phyloP scores from a whole-genome alignment of 2,888 invertebrate genomes.

The Euproctis similis region DNA sequence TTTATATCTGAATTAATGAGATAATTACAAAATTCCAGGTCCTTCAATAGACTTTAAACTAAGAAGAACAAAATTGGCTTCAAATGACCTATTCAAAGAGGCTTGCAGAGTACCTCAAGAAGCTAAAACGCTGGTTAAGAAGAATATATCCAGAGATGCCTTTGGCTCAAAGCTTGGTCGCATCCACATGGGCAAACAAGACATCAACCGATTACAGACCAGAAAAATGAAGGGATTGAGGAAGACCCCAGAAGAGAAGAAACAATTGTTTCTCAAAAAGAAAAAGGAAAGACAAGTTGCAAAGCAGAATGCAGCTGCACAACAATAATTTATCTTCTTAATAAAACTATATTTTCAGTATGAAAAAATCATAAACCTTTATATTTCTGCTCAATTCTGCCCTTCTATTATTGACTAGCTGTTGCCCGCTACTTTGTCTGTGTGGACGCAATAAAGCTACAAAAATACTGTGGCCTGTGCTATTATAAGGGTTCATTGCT shows the following conservation, averaged over 20 bases:
- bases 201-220: slow-evolving; percentile 88
- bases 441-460: too few species aligned
- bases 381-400: too few species aligned
- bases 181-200: slow-evolving; percentile 94
- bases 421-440: too few species aligned
- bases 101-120: slow-evolving; percentile 87
- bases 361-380: too few species aligned
- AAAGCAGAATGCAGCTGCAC: slow-evolving; percentile 26
- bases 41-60: slow-evolving; percentile 92
- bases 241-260: slow-evolving; percentile 82
- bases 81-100: slow-evolving; percentile 90
- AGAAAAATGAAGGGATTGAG: slow-evolving; percentile 93
- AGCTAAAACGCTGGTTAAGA: slow-evolving; percentile 87
- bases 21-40: slow-evolving; percentile 78
- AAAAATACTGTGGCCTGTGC: too few species aligned
- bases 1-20: too few species aligned
- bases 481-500: too few species aligned
- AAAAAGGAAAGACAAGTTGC: slow-evolving; percentile 52
- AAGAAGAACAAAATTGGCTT: slow-evolving; percentile 90
- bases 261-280: slow-evolving; percentile 73
- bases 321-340: too few species aligned
- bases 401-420: too few species aligned
- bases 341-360: too few species aligned
- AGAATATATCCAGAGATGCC: slow-evolving; percentile 91
- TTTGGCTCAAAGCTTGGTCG: slow-evolving; percentile 94